Evolutionary conservation across 2,113 vertebrate genomes (phyloP).

Genomic region (Eptatretus burgeri): DNA sequence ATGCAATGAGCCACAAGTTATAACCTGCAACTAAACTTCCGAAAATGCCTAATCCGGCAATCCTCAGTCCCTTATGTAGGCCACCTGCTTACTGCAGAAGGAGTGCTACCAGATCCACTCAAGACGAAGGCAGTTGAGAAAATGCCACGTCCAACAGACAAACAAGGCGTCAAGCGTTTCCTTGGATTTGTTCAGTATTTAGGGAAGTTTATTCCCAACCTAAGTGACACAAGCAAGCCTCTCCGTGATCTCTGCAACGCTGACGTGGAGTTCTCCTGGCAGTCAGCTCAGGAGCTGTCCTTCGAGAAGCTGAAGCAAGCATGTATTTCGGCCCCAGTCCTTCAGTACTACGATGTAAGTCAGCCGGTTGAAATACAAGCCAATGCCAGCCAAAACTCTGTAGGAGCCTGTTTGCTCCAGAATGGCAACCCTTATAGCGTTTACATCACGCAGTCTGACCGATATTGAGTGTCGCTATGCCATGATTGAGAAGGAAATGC

Average conservation of each 20-base stretch:
- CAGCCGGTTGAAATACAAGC: neutral
- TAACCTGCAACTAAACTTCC: conserved; percentile 1
- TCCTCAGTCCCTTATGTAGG: neutral
- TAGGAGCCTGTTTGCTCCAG: conserved; percentile 1
- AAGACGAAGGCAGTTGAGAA: neutral
- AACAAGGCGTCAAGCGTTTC: neutral
- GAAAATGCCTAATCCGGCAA: neutral
- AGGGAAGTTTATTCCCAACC: neutral
- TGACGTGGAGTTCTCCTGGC: neutral
- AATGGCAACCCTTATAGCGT: neutral
- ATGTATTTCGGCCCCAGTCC: neutral
- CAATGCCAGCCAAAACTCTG: neutral
- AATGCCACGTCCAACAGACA: conserved; percentile 1
- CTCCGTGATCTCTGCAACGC: neutral
- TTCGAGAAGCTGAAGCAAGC: neutral
- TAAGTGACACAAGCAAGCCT: neutral
- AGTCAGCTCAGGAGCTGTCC: neutral
- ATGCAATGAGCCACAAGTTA: neutral
- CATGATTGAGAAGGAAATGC: neutral
- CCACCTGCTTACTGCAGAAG: neutral
- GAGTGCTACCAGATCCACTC: neutral
- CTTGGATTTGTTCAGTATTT: neutral
- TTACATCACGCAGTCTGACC: neutral
- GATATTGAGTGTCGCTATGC: neutral
- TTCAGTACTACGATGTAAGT: neutral